These are phyloP conservation scores for Choloepus hoffmanni DNA, from an alignment of 2,113 vertebrate species.

Conservation along the genomic window DNA sequence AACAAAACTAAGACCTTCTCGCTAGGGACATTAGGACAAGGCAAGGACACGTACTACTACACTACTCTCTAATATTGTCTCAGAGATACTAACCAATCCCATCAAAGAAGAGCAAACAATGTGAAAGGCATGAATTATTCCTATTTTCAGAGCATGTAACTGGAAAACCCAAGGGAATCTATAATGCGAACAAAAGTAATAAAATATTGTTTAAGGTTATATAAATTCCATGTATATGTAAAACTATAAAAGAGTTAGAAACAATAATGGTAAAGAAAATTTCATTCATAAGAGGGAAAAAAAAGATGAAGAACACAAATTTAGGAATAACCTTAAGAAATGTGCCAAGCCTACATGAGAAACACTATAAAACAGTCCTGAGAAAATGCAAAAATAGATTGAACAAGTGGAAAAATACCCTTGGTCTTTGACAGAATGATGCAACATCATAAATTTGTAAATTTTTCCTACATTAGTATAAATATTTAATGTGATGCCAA, in stretches of 20 bases:
- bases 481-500: not conserved
- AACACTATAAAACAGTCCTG: not conserved
- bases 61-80: rapidly evolving
- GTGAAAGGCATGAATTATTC: not conserved
- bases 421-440: not conserved
- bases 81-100: not conserved
- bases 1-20: not conserved
- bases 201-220: not conserved
- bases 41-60: rapidly evolving
- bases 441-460: not conserved
- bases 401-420: not conserved
- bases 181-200: not conserved
- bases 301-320: not conserved
- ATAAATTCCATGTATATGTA: not conserved
- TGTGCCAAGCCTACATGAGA: not conserved
- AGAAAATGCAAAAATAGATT: not conserved
- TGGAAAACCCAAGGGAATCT: not conserved
- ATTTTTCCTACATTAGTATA: not conserved
- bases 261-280: not conserved
- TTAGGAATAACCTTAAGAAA: not conserved
- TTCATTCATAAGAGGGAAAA: not conserved
- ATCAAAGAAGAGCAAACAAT: not conserved
- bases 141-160: not conserved
- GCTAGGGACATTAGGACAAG: rapidly evolving
- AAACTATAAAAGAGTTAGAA: not conserved